A percentile compares a stretch with the other conserved stretches of the same genome.
phyloP scores from a whole-genome alignment of 2,888 invertebrate species.

The Lithophane leautieri region DNA sequence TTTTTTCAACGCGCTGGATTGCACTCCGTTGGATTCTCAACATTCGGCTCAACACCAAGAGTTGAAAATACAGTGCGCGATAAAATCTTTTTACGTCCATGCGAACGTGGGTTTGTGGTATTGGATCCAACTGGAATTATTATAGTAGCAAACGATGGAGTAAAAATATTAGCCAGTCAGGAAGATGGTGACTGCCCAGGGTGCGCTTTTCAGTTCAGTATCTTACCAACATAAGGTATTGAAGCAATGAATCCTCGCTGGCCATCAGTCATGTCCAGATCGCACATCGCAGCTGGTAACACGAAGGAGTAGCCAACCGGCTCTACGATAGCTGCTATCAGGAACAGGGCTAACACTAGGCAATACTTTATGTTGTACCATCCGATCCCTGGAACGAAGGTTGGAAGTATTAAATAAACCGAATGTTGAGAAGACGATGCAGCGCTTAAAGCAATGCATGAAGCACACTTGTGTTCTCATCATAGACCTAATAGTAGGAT shows the following conservation, averaged over 20 bases:
- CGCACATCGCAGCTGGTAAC: slow-evolving; percentile 92
- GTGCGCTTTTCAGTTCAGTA: not conserved
- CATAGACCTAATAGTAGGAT: not conserved
- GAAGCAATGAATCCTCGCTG: slow-evolving; percentile 91
- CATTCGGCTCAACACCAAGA: too few species aligned
- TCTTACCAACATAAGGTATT: slow-evolving; percentile 91
- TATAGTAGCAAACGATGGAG: not conserved
- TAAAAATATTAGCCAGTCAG: not conserved
- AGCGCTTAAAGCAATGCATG: not conserved
- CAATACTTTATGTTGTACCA: slow-evolving; percentile 83
- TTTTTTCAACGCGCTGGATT: too few species aligned
- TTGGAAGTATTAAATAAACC: not conserved
- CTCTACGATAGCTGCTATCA: slow-evolving; percentile 92
- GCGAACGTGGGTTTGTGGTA: too few species aligned
- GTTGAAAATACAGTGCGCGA: too few species aligned
- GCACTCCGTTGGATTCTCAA: too few species aligned
- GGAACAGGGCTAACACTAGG: slow-evolving; percentile 78
- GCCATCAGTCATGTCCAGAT: slow-evolving; percentile 90
- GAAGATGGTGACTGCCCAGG: not conserved
- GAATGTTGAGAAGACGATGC: not conserved
- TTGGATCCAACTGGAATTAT: not conserved
- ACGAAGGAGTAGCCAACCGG: slow-evolving; percentile 92
- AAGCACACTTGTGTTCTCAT: not conserved
- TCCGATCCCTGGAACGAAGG: slow-evolving; percentile 79
- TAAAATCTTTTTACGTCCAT: too few species aligned